Conservation (phyloP, 2,888 invertebrate genomes). For the Brachylomia viminalis region DNA sequence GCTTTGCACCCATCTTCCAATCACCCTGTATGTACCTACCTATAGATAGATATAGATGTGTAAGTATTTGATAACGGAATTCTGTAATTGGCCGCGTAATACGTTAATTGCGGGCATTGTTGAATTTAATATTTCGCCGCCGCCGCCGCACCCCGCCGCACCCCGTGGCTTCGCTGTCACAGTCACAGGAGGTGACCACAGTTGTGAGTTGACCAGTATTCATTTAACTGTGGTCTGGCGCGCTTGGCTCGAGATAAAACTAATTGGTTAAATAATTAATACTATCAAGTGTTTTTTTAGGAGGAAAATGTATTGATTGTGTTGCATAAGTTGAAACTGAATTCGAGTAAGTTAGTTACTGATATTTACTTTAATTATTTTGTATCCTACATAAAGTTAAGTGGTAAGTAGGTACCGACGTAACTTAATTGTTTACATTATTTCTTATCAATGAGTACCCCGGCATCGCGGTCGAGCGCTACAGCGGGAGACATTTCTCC, state of each 20-base stretch:
- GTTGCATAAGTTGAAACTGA: neutral
- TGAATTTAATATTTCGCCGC: neutral
- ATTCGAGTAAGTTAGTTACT: slow-evolving; percentile 3
- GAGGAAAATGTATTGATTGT: slow-evolving; percentile 14
- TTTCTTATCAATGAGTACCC: neutral
- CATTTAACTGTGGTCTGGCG: slow-evolving; percentile 12
- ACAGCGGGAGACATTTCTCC: neutral
- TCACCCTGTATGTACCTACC: too few relatives aligned
- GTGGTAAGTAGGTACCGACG: too few relatives aligned
- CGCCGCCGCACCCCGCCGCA: too few relatives aligned
- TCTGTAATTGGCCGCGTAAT: neutral
- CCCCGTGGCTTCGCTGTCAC: too few relatives aligned
- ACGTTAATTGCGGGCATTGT: neutral
- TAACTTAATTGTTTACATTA: neutral
- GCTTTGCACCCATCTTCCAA: too few relatives aligned
- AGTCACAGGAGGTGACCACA: neutral
- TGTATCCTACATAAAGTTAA: neutral
- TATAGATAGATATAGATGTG: too few relatives aligned
- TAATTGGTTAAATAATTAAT: neutral
- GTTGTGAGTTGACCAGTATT: slow-evolving; percentile 34
- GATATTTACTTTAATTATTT: neutral
- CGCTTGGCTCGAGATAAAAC: slow-evolving; percentile 21
- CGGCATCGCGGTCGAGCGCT: neutral
- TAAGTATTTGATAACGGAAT: neutral
- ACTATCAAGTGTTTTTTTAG: neutral